Conservation (phyloP, 2,797 vertebrate genomes). For the Periparus ater region DNA sequence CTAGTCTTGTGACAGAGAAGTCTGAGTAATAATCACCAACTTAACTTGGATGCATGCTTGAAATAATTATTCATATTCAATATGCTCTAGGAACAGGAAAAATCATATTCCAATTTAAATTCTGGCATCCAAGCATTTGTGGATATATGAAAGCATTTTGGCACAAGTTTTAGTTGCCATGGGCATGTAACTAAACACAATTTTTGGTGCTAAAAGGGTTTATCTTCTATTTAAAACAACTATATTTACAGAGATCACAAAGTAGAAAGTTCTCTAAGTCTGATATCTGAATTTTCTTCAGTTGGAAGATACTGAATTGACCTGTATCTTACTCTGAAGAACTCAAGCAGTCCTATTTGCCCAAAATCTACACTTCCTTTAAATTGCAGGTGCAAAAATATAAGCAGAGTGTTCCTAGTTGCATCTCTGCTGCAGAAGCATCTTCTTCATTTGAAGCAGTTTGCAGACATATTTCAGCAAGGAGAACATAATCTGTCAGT, state of each 20-base stretch:
- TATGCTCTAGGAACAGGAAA: conserved; percentile 17
- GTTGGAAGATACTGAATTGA: conserved; percentile 13
- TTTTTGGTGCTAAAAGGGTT: neutral
- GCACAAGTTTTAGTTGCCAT: conserved; percentile 13
- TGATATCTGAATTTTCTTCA: conserved; percentile 1
- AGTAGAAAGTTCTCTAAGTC: neutral
- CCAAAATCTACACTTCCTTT: neutral
- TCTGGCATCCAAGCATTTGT: conserved; percentile 18
- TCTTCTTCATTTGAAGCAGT: neutral
- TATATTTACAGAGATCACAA: neutral
- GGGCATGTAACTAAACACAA: neutral
- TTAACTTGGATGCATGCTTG: neutral
- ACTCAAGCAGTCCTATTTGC: neutral
- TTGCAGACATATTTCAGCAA: neutral
- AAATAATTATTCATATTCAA: conserved; percentile 40
- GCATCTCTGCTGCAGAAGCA: neutral
- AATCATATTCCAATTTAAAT: conserved; percentile 41
- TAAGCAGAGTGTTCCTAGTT: neutral
- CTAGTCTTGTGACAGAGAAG: neutral
- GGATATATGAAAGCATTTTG: conserved; percentile 41
- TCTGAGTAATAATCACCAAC: neutral
- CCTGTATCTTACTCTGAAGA: conserved; percentile 1
- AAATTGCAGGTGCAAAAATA: neutral
- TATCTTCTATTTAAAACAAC: conserved; percentile 17
- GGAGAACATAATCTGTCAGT: conserved; percentile 20